phyloP scores from a whole-genome alignment of 2,888 invertebrate genomes.

The Ochlodes sylvanus region DNA sequence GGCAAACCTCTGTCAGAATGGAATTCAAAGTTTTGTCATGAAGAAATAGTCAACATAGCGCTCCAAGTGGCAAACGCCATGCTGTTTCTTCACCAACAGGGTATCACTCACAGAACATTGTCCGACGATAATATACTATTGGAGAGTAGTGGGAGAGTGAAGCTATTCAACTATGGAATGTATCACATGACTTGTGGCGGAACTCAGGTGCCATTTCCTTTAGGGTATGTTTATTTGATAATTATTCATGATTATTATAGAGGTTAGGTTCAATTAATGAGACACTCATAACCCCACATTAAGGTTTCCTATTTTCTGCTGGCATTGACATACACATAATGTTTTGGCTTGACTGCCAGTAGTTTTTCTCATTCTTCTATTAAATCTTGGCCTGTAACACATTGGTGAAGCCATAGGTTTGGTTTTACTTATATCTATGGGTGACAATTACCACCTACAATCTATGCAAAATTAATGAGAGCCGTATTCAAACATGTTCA shows the following conservation, averaged over 20 bases:
- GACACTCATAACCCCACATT: too few relatives aligned
- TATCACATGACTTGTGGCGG: slow-evolving; percentile 96
- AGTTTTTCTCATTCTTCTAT: too few relatives aligned
- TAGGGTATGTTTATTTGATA: slow-evolving; percentile 85
- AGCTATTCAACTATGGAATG: slow-evolving; percentile 97
- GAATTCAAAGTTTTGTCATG: slow-evolving; percentile 66
- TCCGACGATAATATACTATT: slow-evolving; percentile 93
- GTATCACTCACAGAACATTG: slow-evolving; percentile 92
- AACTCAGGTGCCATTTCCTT: slow-evolving; percentile 94
- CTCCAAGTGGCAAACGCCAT: slow-evolving; percentile 91
- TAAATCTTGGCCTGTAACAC: too few relatives aligned
- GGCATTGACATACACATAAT: too few relatives aligned
- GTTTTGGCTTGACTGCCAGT: too few relatives aligned
- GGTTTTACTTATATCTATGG: too few relatives aligned
- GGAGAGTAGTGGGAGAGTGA: slow-evolving; percentile 89
- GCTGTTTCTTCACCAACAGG: slow-evolving; percentile 88
- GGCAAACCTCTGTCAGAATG: slow-evolving; percentile 87
- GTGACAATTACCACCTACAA: too few relatives aligned
- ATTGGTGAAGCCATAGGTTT: too few relatives aligned
- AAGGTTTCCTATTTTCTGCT: too few relatives aligned
- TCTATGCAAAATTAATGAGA: too few relatives aligned
- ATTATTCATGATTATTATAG: neutral
- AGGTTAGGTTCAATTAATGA: too few relatives aligned
- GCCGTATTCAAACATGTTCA: too few relatives aligned
- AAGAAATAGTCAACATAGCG: slow-evolving; percentile 87